These are phyloP conservation scores for Pteronura brasiliensis DNA, from an alignment of 2,113 vertebrate genomes.

Conservation along the genomic window DNA sequence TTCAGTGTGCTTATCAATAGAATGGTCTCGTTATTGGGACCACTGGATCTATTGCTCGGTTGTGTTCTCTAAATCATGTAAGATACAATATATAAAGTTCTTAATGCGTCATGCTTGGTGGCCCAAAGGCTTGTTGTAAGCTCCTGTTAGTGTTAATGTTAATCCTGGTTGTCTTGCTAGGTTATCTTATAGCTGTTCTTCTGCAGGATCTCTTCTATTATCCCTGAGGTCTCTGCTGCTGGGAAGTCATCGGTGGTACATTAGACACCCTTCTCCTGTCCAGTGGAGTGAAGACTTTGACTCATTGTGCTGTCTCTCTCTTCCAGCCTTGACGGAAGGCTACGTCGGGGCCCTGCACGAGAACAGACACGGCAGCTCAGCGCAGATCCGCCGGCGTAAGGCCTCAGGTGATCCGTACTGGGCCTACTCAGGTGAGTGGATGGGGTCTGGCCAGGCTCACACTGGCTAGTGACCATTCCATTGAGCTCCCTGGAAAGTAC, in stretches of 20 bases:
- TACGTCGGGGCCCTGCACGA: conserved; percentile 85
- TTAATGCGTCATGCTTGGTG: background rate
- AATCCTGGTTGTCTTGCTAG: background rate
- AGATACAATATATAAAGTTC: background rate
- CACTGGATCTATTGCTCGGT: background rate
- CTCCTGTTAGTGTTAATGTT: background rate
- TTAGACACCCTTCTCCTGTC: no score
- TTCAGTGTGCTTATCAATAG: background rate
- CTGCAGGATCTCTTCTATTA: background rate
- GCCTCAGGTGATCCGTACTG: conserved; percentile 93
- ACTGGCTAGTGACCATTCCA: background rate
- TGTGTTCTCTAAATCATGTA: background rate
- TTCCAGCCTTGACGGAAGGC: conserved; percentile 90
- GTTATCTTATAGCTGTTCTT: background rate
- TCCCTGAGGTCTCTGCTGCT: background rate
- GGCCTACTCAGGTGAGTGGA: conserved; percentile 93
- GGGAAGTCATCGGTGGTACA: accelerated
- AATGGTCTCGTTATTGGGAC: accelerated
- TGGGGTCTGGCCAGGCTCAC: background rate
- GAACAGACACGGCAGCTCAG: conserved; percentile 83
- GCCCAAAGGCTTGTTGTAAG: background rate
- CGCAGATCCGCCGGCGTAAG: conserved; percentile 88
- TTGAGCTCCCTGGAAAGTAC: background rate
- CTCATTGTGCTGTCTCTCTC: conserved; percentile 53
- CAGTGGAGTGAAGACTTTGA: background rate